Percentiles rank a stretch among this genome's conserved stretches.
phyloP scores from a whole-genome alignment of 2,113 vertebrate genomes.

The Sinocyclocheilus anophthalmus region DNA sequence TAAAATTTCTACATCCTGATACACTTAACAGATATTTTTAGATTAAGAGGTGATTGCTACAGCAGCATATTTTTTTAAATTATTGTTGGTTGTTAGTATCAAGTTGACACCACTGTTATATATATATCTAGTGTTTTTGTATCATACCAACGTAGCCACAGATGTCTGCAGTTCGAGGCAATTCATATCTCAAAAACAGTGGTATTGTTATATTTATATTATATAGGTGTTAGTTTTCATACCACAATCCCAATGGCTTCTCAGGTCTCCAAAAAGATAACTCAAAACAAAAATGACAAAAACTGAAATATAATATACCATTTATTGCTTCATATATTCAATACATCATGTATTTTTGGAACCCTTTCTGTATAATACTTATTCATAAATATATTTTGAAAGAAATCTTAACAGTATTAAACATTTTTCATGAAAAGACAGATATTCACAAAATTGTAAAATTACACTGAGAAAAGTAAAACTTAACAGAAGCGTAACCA shows the following conservation, averaged over 20 bases:
- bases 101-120: not conserved
- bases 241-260: constrained; percentile 18
- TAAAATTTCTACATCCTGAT: not conserved
- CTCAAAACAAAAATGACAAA: constrained; percentile 47
- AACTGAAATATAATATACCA: constrained; percentile 38
- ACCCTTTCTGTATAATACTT: constrained; percentile 14
- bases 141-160: not conserved
- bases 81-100: not conserved
- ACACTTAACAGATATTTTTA: not conserved
- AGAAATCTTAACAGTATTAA: constrained; percentile 3
- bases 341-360: constrained; percentile 20
- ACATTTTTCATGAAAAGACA: constrained; percentile 16
- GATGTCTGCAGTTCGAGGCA: not conserved
- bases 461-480: constrained; percentile 46
- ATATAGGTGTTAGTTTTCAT: constrained; percentile 15
- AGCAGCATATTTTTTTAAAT: not conserved
- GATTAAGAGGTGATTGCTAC: not conserved
- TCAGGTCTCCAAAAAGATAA: constrained; percentile 12
- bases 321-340: constrained; percentile 44
- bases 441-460: not conserved
- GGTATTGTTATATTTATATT: not conserved
- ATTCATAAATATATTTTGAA: not conserved
- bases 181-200: constrained; percentile 4
- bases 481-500: constrained; percentile 56
- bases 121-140: not conserved